Base-by-base conservation (phyloP, 2,888 invertebrate species). In the Rotaria sp. region DNA sequence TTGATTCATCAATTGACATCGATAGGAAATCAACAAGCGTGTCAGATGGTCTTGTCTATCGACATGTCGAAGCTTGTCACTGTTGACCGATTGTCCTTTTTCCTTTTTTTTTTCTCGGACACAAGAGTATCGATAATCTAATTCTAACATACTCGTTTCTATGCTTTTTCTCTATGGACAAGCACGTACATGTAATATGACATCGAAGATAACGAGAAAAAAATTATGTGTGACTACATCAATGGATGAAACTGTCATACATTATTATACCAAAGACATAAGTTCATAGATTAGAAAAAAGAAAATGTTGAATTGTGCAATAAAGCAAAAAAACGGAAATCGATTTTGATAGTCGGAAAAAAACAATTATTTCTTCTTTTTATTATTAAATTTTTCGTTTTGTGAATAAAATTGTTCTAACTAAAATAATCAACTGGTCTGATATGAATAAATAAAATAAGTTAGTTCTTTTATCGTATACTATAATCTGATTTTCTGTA, bases 1-100 rank as follows among this genome's bases (percentile, higher is more conserved):
- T 35, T 21, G 67, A 67, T 35, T 67, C 67, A 67, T 67, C 18
- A 67, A 67, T 67, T 67, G 35, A 38, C 35, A 67, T 67, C 18
- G 35, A 67, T 35, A 67, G 67, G 67, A 67, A 67, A 67, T 67
- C 67, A 67, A 35, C 67, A 67, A 67, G 67, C 67, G 35, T 67
- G 67, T 67, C 67, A 67, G 67, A 67, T 67, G 35, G 18, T 67
- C 67, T 35, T 67, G 67, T 67, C 67, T 67, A 67, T 52, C 15
- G 15, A 13, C 1, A 13, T 48, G 7, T 48, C 1, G 30, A 35
- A 4, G 67, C 18, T 21, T 67, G 67, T 21, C 35, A 67, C 67
- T 67, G 35, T 35, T 67, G 67, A 67, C 67, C 67, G 35, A 67
- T 21, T 67, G 35, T 18, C 67, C 13, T 30, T 35, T 35, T 35